These are phyloP conservation scores for Microctonus hyperodae DNA, from an alignment of 2,888 invertebrate genomes.

Conservation along the genomic window DNA sequence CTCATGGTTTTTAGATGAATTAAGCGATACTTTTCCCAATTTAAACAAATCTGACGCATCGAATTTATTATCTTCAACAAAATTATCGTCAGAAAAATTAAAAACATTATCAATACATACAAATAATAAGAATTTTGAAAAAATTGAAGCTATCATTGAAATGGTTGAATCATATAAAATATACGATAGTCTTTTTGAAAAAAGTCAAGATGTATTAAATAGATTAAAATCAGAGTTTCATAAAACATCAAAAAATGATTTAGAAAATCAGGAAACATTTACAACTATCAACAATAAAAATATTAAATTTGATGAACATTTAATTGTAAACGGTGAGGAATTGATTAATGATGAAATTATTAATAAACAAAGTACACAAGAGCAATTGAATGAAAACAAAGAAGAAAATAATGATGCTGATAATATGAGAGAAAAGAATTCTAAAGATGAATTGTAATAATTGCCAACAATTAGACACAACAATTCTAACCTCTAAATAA, in stretches of 20 bases:
- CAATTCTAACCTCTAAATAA: not conserved
- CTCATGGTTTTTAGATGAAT: constrained; percentile 53
- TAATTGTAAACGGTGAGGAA: not conserved
- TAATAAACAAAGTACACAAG: not conserved
- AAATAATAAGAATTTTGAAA: not conserved
- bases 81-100: not conserved
- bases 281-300: not conserved
- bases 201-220: constrained; percentile 19
- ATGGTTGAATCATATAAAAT: constrained; percentile 20
- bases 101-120: not conserved
- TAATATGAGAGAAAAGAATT: not conserved
- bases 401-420: too few relatives aligned
- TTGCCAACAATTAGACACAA: not conserved
- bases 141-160: constrained; percentile 15
- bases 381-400: not conserved
- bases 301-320: not conserved
- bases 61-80: not conserved
- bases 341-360: not conserved
- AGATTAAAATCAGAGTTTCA: constrained; percentile 1
- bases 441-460: not conserved
- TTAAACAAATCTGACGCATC: not conserved
- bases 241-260: not conserved
- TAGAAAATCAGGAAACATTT: not conserved
- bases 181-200: constrained; percentile 18
- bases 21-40: constrained; percentile 25